A percentile compares a stretch with the other conserved stretches of the same genome.
Conservation (phyloP, 1,140 invertebrate genomes). For the Drosophila orena region DNA sequence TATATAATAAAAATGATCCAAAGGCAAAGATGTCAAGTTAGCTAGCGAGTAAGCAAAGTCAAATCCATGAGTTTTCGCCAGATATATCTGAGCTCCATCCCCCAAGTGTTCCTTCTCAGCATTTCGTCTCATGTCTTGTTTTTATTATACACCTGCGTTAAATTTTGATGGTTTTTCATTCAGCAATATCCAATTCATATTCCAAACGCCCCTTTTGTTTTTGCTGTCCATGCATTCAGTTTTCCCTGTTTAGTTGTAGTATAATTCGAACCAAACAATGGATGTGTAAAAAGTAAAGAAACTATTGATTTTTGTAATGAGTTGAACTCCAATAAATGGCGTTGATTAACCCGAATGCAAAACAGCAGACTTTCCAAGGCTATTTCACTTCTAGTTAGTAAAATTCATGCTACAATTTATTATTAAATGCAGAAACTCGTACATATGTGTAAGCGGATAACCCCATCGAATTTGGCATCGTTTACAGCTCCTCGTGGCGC, state of each 20-base stretch:
- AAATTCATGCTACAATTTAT: conserved; percentile 51
- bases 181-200: conserved; percentile 28
- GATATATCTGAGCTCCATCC: conserved; percentile 10
- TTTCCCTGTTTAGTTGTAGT: conserved; percentile 37
- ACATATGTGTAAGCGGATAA: conserved; percentile 23
- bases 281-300: conserved; percentile 27
- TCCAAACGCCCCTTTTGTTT: conserved; percentile 24
- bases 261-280: conserved; percentile 24
- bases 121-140: conserved; percentile 28
- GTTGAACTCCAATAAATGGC: conserved; percentile 68
- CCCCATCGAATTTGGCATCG: conserved; percentile 8
- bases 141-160: conserved; percentile 24
- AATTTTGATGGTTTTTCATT: conserved; percentile 28
- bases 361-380: conserved; percentile 48
- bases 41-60: conserved; percentile 67
- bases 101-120: conserved; percentile 23
- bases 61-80: conserved; percentile 28
- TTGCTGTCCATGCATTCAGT: conserved; percentile 67
- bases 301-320: conserved; percentile 62
- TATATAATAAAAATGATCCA: conserved; percentile 5
- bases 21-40: conserved; percentile 13
- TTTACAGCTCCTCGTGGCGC: conserved; percentile 88
- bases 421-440: conserved; percentile 63
- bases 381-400: conserved; percentile 34
- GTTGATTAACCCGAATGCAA: conserved; percentile 73